These are phyloP conservation scores for Chaetodon trifascialis DNA, from an alignment of 2,113 vertebrate genomes.

Conservation along the genomic window DNA sequence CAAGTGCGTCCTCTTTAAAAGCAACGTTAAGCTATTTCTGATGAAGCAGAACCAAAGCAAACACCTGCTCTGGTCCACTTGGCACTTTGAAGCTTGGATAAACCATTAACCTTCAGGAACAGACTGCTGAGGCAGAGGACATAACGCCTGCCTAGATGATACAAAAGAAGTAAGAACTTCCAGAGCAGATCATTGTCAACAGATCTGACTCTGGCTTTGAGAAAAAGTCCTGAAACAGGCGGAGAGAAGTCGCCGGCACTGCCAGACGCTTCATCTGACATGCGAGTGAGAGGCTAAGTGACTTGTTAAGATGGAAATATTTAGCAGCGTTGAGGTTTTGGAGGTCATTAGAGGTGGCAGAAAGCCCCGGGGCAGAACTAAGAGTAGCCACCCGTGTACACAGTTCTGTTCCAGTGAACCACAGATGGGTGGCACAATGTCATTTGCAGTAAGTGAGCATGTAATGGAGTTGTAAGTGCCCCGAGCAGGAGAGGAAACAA, in stretches of 20 bases:
- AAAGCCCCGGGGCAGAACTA: slow-evolving; percentile 52
- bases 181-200: neutral
- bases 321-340: slow-evolving; percentile 40
- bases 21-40: slow-evolving; percentile 1
- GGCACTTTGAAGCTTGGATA: slow-evolving; percentile 59
- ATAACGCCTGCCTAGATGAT: neutral
- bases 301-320: slow-evolving; percentile 11
- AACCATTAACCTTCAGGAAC: slow-evolving; percentile 74
- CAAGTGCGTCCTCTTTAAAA: slow-evolving; percentile 13
- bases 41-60: slow-evolving; percentile 50
- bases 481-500: slow-evolving; percentile 71
- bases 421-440: slow-evolving; percentile 75
- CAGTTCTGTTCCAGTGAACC: slow-evolving; percentile 75
- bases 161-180: neutral
- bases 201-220: neutral
- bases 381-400: slow-evolving; percentile 50
- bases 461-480: slow-evolving; percentile 83
- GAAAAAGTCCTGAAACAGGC: neutral
- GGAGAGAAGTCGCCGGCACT: neutral
- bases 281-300: neutral
- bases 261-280: neutral
- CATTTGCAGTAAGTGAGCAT: slow-evolving; percentile 82
- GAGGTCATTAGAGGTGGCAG: slow-evolving; percentile 75
- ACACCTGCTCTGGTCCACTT: slow-evolving; percentile 34
- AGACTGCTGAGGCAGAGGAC: neutral